Conservation (phyloP, 2,113 vertebrate genomes). For the Leiothrix lutea region DNA sequence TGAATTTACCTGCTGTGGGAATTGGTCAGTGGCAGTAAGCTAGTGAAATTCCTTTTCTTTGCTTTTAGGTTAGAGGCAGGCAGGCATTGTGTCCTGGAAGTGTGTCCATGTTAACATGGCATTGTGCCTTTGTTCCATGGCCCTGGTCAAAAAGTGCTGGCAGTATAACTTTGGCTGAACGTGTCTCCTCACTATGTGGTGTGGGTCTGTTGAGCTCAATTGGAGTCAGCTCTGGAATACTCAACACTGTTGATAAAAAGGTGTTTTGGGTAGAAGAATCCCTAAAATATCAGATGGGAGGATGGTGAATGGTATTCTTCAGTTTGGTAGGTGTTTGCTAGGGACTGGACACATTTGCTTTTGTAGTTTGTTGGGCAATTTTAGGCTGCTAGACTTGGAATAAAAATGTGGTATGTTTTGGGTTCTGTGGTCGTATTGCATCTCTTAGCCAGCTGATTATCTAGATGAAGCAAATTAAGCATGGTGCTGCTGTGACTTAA, state of each 20-base stretch:
- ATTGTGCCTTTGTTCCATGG: neutral
- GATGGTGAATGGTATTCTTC: neutral
- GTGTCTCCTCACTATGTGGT: neutral
- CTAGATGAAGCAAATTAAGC: neutral
- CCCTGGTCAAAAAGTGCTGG: neutral
- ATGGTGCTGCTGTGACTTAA: neutral
- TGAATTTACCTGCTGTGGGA: neutral
- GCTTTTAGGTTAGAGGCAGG: neutral
- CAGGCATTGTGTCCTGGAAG: neutral
- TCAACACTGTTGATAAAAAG: neutral
- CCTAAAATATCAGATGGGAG: neutral
- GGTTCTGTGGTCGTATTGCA: neutral
- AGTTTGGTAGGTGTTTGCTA: neutral
- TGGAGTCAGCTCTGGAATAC: neutral
- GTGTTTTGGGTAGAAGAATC: neutral
- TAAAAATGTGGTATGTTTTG: neutral
- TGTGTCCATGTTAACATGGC: rapidly evolving
- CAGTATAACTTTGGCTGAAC: neutral
- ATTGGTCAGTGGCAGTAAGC: neutral
- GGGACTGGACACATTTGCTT: neutral
- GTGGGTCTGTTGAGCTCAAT: neutral
- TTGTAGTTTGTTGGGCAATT: neutral
- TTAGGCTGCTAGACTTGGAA: neutral
- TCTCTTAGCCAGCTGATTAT: neutral
- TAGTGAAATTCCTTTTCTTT: neutral